Evolutionary conservation across 1,140 invertebrate species (phyloP), one percentile per base, ranked within the genome.

Genomic region (Bombus haemorrhoidalis): DNA sequence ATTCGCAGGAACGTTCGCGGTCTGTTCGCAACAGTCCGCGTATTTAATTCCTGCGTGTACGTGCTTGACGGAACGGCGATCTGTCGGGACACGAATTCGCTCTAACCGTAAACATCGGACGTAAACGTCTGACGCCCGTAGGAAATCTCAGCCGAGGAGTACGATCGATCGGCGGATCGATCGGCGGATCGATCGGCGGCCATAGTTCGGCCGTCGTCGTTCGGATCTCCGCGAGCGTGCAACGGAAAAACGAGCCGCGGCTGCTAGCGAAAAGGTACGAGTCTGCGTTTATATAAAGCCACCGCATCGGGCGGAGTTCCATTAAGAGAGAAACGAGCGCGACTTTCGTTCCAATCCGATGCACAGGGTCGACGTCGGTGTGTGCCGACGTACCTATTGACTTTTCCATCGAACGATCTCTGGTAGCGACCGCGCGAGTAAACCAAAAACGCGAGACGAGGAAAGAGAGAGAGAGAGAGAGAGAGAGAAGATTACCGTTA

Each of bases 271-370:
- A 53, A 53, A 53, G 47, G 47, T 53, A 53, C 59, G 59, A 62
- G 10, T 12, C 25, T 0, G 66, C 32, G 32, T 66, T 34, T 15
- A n/a, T 66, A n/a, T 15, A 66, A 28, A 28, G 25, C 9, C 25
- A 37, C 22, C 32, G 76, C 76, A n/a, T 10, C 28, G n/a, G 62
- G 2, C 32, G 62, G 5, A 32, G 66, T 68, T 34, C 32, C 66
- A 68, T 68, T 68, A 37, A 37, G 2, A 9, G 34, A 34, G 66
- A 10, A 68, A 37, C 32, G 25, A 28, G 4, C 34, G 12, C 68
- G 68, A 80, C 18, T 69, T 80, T 39, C 15, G 34, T 69, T 68
- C 32, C 78, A 22, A 41, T 15, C 41, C 22, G 77, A 68, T 68
- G 41, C 74, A 28, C 34, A 53, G 47, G 47, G 18, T 53, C 47